Conservation (phyloP, 2,113 vertebrate species). For the Erinaceus europaeus region DNA sequence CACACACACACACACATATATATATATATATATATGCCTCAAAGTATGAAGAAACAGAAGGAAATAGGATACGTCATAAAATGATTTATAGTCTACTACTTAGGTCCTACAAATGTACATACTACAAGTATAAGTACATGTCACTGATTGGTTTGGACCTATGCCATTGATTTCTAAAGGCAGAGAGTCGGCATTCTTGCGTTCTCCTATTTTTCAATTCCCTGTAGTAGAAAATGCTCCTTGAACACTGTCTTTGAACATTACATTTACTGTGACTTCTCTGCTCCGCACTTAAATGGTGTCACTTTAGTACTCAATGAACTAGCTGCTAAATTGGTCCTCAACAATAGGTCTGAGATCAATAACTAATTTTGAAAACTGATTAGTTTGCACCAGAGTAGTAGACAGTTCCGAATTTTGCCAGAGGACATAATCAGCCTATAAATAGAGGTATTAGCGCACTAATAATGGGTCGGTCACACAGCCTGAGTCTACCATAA, state of each 20-base stretch:
- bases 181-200: constrained; percentile 18
- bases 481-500: constrained; percentile 69
- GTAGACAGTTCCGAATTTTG: constrained; percentile 90
- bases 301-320: constrained; percentile 84
- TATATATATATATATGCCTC: no score
- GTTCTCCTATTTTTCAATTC: constrained; percentile 56
- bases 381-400: constrained; percentile 95
- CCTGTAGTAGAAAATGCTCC: constrained; percentile 63
- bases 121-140: not conserved
- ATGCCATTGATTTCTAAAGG: not conserved
- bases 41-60: not conserved
- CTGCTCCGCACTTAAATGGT: constrained; percentile 67
- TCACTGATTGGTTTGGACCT: not conserved
- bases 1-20: no score
- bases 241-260: constrained; percentile 63
- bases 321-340: constrained; percentile 86
- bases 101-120: not conserved
- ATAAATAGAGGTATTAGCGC: constrained; percentile 88
- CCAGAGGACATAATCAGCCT: constrained; percentile 95
- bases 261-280: constrained; percentile 73
- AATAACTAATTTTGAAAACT: constrained; percentile 99
- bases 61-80: not conserved
- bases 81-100: not conserved
- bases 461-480: constrained; percentile 82
- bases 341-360: constrained; percentile 87